A percentile compares a stretch with the other conserved stretches of the same genome.
These are phyloP conservation scores for Syritta pipiens DNA, from an alignment of 2,888 invertebrate genomes.

Conservation along the genomic window DNA sequence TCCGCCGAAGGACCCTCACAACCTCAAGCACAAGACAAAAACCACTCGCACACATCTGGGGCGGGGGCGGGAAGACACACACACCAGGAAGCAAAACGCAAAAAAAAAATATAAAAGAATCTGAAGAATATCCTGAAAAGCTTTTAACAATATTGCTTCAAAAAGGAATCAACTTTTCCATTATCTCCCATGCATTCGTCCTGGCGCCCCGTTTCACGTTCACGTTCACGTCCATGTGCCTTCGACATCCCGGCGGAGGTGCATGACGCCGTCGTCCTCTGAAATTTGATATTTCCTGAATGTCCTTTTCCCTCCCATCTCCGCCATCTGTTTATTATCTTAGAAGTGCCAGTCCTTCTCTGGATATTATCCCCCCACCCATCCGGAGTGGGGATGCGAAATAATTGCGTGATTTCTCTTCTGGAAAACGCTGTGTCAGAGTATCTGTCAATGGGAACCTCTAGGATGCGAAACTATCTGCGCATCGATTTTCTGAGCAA, in stretches of 20 bases:
- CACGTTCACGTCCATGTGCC: conserved; percentile 5
- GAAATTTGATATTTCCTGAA: conserved; percentile 54
- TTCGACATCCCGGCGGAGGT: conserved; percentile 24
- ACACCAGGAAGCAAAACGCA: neutral
- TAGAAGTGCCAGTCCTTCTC: neutral
- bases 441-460: conserved; percentile 28
- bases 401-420: conserved; percentile 54
- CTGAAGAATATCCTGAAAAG: conserved; percentile 65
- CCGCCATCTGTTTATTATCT: neutral
- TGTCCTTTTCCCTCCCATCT: conserved; percentile 15
- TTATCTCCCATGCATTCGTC: conserved; percentile 41
- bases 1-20: conserved; percentile 7
- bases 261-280: conserved; percentile 3
- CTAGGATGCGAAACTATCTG: conserved; percentile 7
- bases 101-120: conserved; percentile 17
- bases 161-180: conserved; percentile 66
- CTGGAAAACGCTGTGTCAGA: conserved; percentile 32
- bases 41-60: conserved; percentile 14
- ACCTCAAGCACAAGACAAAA: conserved; percentile 14
- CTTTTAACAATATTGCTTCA: conserved; percentile 65
- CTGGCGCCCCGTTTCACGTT: conserved; percentile 13
- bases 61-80: conserved; percentile 17
- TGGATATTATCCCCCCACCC: conserved; percentile 13
- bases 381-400: neutral
- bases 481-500: conserved; percentile 15